Evolutionary conservation across 2,113 vertebrate genomes (phyloP).

Genomic region (Oplegnathus fasciatus): DNA sequence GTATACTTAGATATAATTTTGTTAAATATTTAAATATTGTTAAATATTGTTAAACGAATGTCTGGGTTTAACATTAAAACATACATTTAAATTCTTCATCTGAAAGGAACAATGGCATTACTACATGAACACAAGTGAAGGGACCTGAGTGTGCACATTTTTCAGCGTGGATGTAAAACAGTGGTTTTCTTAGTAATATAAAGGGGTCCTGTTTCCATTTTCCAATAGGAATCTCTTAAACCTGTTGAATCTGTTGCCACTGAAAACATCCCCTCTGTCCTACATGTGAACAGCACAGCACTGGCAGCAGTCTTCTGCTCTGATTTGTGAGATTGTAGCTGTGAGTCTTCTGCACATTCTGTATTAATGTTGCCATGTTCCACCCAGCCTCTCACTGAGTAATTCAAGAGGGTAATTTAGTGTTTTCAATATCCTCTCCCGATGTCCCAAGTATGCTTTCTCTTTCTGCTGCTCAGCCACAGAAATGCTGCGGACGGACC

Average conservation of each 20-base stretch:
- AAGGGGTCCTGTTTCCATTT: neutral
- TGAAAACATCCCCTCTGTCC: neutral
- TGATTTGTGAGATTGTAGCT: constrained; percentile 22
- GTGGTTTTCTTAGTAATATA: neutral
- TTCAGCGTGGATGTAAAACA: neutral
- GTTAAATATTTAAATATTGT: too few species aligned
- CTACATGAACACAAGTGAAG: neutral
- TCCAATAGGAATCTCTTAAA: neutral
- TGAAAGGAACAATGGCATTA: neutral
- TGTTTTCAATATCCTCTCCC: constrained; percentile 57
- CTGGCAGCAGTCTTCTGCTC: constrained; percentile 8
- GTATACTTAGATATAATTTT: too few species aligned
- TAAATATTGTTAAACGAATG: neutral
- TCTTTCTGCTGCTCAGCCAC: constrained; percentile 47
- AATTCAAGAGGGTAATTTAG: constrained; percentile 55
- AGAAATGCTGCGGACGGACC: constrained; percentile 56
- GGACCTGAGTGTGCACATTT: neutral
- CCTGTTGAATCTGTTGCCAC: neutral
- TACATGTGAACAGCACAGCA: constrained; percentile 8
- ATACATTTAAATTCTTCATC: neutral
- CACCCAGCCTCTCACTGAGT: constrained; percentile 24
- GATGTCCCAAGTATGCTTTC: constrained; percentile 56
- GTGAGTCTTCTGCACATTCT: constrained; percentile 4
- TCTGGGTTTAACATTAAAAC: neutral
- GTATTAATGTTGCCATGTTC: constrained; percentile 26